A percentile compares a stretch with the other conserved stretches of the same genome.
These are phyloP conservation scores for Gobio gobio DNA, from an alignment of 2,113 vertebrate genomes.

Conservation along the genomic window DNA sequence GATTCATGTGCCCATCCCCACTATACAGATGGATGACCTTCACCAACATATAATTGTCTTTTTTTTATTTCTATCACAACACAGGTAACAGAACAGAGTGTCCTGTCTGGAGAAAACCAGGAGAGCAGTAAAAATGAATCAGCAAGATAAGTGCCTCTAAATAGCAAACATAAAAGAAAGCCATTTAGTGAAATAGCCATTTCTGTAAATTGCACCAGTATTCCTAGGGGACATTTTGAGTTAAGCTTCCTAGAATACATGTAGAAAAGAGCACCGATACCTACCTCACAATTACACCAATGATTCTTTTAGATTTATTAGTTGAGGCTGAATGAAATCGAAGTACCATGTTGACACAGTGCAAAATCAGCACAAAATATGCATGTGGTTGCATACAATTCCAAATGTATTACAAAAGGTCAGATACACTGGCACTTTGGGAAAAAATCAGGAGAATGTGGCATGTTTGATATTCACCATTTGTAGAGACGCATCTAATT, in stretches of 20 bases:
- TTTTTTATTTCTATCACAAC: background rate
- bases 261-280: background rate
- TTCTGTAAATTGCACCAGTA: conserved; percentile 23
- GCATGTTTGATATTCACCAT: conserved; percentile 48
- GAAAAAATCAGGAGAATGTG: conserved; percentile 11
- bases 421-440: background rate
- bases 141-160: conserved; percentile 26
- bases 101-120: background rate
- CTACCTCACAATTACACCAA: background rate
- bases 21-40: conserved; percentile 6
- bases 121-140: conserved; percentile 17
- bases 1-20: background rate
- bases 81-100: background rate
- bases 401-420: conserved; percentile 4
- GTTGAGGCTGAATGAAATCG: conserved; percentile 7
- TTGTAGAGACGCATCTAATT: conserved; percentile 66
- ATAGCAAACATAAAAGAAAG: conserved; percentile 21
- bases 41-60: background rate
- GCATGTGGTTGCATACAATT: background rate
- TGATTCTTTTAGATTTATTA: background rate
- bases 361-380: conserved; percentile 7
- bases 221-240: background rate
- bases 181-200: conserved; percentile 21
- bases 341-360: conserved; percentile 1
- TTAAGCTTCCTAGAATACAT: conserved; percentile 6